These are phyloP conservation scores for Isotomurus palustris DNA, from an alignment of 2,888 invertebrate species.

Conservation along the genomic window DNA sequence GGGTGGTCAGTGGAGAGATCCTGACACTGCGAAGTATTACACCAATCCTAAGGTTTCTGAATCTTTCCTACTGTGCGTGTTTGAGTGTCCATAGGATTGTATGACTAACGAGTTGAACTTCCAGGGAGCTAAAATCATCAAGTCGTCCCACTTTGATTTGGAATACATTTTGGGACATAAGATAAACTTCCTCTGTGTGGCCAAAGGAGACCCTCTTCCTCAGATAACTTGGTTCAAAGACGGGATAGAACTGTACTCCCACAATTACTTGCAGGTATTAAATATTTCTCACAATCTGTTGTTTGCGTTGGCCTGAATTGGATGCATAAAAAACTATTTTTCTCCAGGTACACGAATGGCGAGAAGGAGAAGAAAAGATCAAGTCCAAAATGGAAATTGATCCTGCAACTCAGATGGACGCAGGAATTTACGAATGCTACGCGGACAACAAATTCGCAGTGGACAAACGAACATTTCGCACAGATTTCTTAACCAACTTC, in stretches of 20 bases:
- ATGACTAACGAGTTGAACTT: background rate
- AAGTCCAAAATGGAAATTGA: conserved; percentile 92
- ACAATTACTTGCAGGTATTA: conserved; percentile 80
- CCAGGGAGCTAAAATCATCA: conserved; percentile 82
- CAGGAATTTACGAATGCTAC: conserved; percentile 81
- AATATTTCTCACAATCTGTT: too few species aligned
- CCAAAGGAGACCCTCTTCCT: conserved; percentile 81
- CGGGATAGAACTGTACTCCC: conserved; percentile 85
- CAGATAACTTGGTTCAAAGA: conserved; percentile 90
- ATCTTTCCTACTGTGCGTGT: background rate
- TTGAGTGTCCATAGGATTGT: background rate
- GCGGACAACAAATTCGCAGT: conserved; percentile 92
- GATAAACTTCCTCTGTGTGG: conserved; percentile 86
- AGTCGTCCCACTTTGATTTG: conserved; percentile 86
- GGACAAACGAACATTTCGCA: conserved; percentile 84
- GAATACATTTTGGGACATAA: conserved; percentile 92
- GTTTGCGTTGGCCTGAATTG: too few species aligned
- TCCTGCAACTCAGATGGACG: conserved; percentile 93
- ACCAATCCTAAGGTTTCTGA: conserved; percentile 71
- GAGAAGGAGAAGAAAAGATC: conserved; percentile 71
- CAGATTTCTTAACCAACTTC: conserved; percentile 85
- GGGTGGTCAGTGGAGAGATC: conserved; percentile 82
- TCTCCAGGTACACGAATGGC: conserved; percentile 81
- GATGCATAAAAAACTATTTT: too few species aligned
- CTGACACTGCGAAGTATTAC: conserved; percentile 85